These are phyloP conservation scores for Alethe castanea DNA, from an alignment of 2,113 vertebrate genomes.

Conservation along the genomic window DNA sequence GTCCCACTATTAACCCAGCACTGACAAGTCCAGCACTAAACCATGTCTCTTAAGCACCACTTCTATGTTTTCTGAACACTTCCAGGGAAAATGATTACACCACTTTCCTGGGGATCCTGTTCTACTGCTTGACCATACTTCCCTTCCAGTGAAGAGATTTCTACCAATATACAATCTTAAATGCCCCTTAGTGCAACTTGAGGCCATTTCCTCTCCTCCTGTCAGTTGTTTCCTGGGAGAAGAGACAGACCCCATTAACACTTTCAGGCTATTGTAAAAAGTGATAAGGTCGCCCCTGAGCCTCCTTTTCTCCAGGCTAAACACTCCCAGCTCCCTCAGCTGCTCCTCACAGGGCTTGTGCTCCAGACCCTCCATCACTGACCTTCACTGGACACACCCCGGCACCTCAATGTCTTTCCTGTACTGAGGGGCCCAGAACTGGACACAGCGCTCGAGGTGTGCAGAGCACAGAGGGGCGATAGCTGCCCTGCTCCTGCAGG, in stretches of 20 bases:
- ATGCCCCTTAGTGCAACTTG: not conserved
- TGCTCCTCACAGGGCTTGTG: too few species aligned
- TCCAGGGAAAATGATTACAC: not conserved
- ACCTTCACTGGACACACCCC: not conserved
- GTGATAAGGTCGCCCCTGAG: too few species aligned
- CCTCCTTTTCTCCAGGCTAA: not conserved
- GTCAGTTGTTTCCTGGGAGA: not conserved
- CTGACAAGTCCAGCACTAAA: not conserved
- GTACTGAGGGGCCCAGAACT: not conserved
- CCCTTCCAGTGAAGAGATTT: not conserved
- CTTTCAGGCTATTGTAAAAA: accelerated
- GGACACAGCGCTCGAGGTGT: not conserved
- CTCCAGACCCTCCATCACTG: not conserved
- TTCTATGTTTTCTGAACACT: not conserved
- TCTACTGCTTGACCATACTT: not conserved
- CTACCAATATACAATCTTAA: not conserved
- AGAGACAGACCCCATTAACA: not conserved
- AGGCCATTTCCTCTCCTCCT: not conserved
- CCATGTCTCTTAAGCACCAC: not conserved
- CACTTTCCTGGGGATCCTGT: not conserved
- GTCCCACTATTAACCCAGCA: not conserved
- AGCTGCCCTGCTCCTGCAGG: too few species aligned
- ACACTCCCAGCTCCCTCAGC: not conserved
- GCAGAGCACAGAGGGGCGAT: not conserved
- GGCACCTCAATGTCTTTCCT: not conserved